phyloP scores from a whole-genome alignment of 2,888 invertebrate genomes.

The Hartigia nigra region DNA sequence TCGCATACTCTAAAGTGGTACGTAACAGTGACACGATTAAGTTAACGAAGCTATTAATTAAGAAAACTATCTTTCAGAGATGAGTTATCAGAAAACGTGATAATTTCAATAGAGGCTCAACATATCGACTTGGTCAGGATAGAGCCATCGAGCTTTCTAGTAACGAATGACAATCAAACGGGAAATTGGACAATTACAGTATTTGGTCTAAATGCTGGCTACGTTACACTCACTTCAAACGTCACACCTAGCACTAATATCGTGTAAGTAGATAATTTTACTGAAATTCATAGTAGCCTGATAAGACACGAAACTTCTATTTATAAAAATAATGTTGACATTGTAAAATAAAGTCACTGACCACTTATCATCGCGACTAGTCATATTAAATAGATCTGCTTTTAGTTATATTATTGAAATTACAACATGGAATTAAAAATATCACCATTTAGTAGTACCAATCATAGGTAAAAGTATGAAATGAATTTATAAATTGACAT shows the following conservation, averaged over 20 bases:
- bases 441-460: too few relatives aligned
- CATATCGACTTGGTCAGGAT: slow-evolving; percentile 74
- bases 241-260: slow-evolving; percentile 68
- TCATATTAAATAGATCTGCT: neutral
- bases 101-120: slow-evolving; percentile 71
- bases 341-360: neutral
- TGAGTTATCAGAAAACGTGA: slow-evolving; percentile 57
- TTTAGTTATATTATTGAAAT: too few relatives aligned
- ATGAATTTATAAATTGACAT: neutral
- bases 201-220: slow-evolving; percentile 75
- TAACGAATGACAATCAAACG: slow-evolving; percentile 61
- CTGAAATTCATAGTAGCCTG: neutral
- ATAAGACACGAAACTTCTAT: neutral
- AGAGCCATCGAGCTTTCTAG: slow-evolving; percentile 66
- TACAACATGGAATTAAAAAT: too few relatives aligned
- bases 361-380: neutral
- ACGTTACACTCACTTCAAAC: slow-evolving; percentile 74
- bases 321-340: neutral
- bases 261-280: slow-evolving; percentile 60
- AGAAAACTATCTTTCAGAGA: neutral
- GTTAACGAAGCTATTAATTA: neutral
- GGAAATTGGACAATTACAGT: slow-evolving; percentile 67
- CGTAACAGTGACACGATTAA: neutral
- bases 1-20: neutral
- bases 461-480: neutral